These are phyloP conservation scores for Dolomedes plantarius DNA, from an alignment of 2,888 invertebrate genomes.

Conservation along the genomic window DNA sequence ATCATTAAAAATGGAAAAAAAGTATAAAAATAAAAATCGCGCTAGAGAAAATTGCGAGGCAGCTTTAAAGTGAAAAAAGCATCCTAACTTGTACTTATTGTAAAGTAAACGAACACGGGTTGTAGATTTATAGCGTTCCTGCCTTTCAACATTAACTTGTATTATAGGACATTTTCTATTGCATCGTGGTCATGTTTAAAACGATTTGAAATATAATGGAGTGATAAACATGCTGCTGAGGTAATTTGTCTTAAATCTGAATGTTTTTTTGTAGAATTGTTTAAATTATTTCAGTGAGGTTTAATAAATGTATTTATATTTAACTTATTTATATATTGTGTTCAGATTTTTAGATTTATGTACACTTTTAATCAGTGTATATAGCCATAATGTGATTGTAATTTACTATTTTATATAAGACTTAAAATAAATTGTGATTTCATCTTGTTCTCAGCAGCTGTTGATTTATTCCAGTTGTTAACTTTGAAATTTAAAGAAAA, in stretches of 20 bases:
- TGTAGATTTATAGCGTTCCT: slow-evolving; percentile 66
- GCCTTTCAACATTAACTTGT: slow-evolving; percentile 66
- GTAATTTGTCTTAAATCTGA: slow-evolving; percentile 2
- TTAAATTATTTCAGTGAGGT: slow-evolving; percentile 15
- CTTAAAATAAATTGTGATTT: slow-evolving; percentile 36
- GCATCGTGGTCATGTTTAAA: slow-evolving; percentile 48
- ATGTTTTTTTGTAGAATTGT: slow-evolving; percentile 8
- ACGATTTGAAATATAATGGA: slow-evolving; percentile 46
- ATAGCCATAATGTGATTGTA: slow-evolving; percentile 53
- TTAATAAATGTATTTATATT: slow-evolving; percentile 16
- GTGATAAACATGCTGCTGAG: slow-evolving; percentile 51
- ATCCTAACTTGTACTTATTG: slow-evolving; percentile 67
- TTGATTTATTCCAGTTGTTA: slow-evolving; percentile 57
- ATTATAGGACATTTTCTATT: slow-evolving; percentile 67
- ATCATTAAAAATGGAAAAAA: slow-evolving; percentile 39
- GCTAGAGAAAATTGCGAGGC: slow-evolving; percentile 50
- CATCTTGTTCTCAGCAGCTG: slow-evolving; percentile 59
- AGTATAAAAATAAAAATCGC: slow-evolving; percentile 28
- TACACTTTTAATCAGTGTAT: slow-evolving; percentile 45
- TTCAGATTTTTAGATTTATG: slow-evolving; percentile 19
- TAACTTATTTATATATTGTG: slow-evolving; percentile 18
- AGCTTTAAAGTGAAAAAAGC: slow-evolving; percentile 44
- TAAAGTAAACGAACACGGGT: slow-evolving; percentile 63
- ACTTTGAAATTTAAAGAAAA: slow-evolving; percentile 44
- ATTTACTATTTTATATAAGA: slow-evolving; percentile 42